A percentile compares a stretch with the other conserved stretches of the same genome.
Conservation (phyloP, 2,888 invertebrate genomes). For the Chrysolina haemoptera region DNA sequence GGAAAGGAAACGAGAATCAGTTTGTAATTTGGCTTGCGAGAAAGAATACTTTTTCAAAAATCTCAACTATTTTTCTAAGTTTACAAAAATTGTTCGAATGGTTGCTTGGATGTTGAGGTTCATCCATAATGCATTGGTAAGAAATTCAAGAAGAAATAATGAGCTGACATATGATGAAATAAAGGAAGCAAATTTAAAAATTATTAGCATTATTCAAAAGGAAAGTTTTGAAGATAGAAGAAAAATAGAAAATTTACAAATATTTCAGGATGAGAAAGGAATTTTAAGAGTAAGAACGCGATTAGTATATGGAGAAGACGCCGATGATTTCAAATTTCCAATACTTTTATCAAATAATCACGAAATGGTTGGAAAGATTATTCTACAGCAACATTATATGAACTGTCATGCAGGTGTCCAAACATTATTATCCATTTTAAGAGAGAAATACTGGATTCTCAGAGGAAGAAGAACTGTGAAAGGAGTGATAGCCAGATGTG, state of each 20-base stretch:
- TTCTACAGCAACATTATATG: background rate
- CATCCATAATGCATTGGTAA: background rate
- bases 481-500: background rate
- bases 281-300: background rate
- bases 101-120: slow-evolving; percentile 10
- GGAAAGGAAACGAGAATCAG: background rate
- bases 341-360: background rate
- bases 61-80: background rate
- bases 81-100: background rate
- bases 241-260: too few species aligned
- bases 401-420: slow-evolving; percentile 4
- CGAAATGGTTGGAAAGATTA: background rate
- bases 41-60: background rate
- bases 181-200: too few species aligned
- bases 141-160: background rate
- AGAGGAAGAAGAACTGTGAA: slow-evolving; percentile 3
- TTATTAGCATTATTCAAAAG: too few species aligned
- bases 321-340: slow-evolving; percentile 3
- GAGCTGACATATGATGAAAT: too few species aligned
- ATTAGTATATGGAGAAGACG: background rate
- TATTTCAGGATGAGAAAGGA: too few species aligned
- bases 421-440: slow-evolving; percentile 2
- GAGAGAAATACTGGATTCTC: slow-evolving; percentile 20
- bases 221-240: too few species aligned
- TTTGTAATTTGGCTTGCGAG: background rate